Conservation (phyloP, 2,888 invertebrate species). For the Microplitis deprimator region DNA sequence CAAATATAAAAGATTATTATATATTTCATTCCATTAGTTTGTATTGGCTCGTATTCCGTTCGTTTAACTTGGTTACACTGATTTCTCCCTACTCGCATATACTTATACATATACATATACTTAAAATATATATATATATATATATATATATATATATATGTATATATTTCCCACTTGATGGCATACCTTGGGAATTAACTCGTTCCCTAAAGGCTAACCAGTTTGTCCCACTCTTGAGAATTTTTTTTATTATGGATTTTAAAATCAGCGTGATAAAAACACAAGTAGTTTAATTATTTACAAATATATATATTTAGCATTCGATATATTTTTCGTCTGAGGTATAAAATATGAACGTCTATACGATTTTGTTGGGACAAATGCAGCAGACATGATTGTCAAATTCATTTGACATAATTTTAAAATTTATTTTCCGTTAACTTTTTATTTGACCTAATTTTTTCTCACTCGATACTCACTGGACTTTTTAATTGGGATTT, state of each 20-base stretch:
- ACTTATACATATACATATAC: too few species aligned
- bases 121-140: too few species aligned
- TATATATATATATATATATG: not conserved
- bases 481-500: not conserved
- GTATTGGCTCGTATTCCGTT: slow-evolving; percentile 49
- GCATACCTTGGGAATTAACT: slow-evolving; percentile 36
- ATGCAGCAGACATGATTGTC: not conserved
- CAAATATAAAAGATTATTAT: slow-evolving; percentile 37
- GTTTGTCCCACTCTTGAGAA: slow-evolving; percentile 68
- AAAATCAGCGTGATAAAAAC: not conserved
- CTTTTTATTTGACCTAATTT: not conserved
- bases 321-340: not conserved
- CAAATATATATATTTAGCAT: not conserved
- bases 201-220: slow-evolving; percentile 68
- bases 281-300: not conserved
- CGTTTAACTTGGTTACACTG: slow-evolving; percentile 46
- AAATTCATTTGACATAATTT: not conserved
- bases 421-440: not conserved
- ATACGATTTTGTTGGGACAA: too few species aligned
- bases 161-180: slow-evolving; percentile 28
- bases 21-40: slow-evolving; percentile 47
- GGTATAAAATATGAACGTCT: too few species aligned
- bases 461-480: not conserved
- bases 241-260: slow-evolving; percentile 31
- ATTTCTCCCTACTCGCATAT: slow-evolving; percentile 37